Evolutionary conservation across 2,888 invertebrate species (phyloP).

Genomic region (Acanthosepion pharaonis): DNA sequence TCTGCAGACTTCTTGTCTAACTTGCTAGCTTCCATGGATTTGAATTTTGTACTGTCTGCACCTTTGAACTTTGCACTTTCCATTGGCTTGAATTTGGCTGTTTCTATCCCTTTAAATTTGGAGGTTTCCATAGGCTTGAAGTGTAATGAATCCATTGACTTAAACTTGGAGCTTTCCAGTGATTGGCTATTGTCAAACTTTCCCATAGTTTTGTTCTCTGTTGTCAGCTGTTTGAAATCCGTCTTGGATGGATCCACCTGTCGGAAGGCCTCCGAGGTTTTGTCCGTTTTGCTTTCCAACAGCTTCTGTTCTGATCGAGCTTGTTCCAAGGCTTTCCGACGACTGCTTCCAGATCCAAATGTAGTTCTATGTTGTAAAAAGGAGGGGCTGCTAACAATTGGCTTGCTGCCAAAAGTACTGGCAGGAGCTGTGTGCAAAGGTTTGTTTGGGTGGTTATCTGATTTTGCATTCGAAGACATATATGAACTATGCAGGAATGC

Average conservation of each 20-base stretch:
- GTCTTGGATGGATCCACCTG: slow-evolving; percentile 34
- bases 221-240: slow-evolving; percentile 25
- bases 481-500: slow-evolving; percentile 43
- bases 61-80: slow-evolving; percentile 43
- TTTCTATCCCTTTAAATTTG: slow-evolving; percentile 41
- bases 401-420: slow-evolving; percentile 41
- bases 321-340: slow-evolving; percentile 41
- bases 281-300: slow-evolving; percentile 33
- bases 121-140: slow-evolving; percentile 11
- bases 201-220: background rate
- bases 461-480: slow-evolving; percentile 39
- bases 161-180: slow-evolving; percentile 36
- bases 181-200: slow-evolving; percentile 44
- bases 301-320: slow-evolving; percentile 42
- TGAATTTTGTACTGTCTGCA: slow-evolving; percentile 37
- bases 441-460: slow-evolving; percentile 41
- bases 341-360: slow-evolving; percentile 45
- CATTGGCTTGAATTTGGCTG: background rate
- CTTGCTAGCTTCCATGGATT: slow-evolving; percentile 40
- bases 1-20: slow-evolving; percentile 41
- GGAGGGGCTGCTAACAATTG: slow-evolving; percentile 24
- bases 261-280: background rate
- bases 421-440: slow-evolving; percentile 8
- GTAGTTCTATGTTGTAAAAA: slow-evolving; percentile 43
- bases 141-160: slow-evolving; percentile 39